Base-by-base conservation (phyloP, 2,113 vertebrate species). In the Zingel zingel region DNA sequence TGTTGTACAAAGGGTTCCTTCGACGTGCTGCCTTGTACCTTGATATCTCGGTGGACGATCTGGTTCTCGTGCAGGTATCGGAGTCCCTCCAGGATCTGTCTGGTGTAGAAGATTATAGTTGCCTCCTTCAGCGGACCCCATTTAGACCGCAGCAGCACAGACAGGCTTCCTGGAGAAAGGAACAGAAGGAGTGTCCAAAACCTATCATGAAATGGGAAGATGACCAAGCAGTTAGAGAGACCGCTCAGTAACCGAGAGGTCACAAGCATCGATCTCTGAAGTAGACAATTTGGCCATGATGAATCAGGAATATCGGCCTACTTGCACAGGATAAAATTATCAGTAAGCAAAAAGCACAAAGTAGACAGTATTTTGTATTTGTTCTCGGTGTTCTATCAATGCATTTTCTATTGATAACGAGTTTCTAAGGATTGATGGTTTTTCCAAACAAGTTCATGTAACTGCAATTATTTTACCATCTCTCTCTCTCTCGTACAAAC, bases 31-130 rank as follows among this genome's bases (percentile, higher is more conserved):
- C 62, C 4, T 10, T 4, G 30, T 91, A 99, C 98, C 97, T 99
- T 99, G 92, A 99, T 99, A 87, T 99, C 98, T 84, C 98, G 88
- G 93, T 99, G 98, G 48, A 98, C 98, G 64, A 99, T 99, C 94
- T 99, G 98, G 95, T 99, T 99, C 66, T 99, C 98, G 1, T 99
- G 98, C 68, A 99, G 96, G 86, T 99, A 99, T 57, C 98, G 96
- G 76, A 99, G 95, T 58, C 98, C 98, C 95, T 99, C 98, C 84
- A 99, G 96, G 93, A 99, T 99, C 93, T 99, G 98, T 67, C 98
- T 96, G 77, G 98, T 99, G 90, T 99, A 99, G 95, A 99, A 99
- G 70, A 97, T 98, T 50, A 99, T 99, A 2, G 98, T 99, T 45
- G 98, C 96, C 74, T 99, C 98, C 91, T 99, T 99, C 92, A 99